Base-by-base conservation (phyloP, 2,113 vertebrate genomes). In the Lophura nycthemera region DNA sequence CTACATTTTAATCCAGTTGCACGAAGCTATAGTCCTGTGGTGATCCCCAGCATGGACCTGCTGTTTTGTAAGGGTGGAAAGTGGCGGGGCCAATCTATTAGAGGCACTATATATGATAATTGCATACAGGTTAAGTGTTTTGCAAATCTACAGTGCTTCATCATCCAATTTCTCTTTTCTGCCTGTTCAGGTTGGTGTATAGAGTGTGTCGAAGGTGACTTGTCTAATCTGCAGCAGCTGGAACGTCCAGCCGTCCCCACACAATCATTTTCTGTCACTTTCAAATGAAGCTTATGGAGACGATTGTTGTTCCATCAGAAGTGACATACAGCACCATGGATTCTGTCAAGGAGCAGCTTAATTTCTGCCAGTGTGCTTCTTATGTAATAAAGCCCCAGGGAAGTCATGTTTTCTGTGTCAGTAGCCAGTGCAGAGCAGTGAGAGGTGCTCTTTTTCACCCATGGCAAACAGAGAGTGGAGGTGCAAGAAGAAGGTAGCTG, bases 91-190 rank as follows among this genome's bases (percentile, higher is more conserved):
- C 54, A 78, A 67, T 88, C 91, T 91, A 70, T 63, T 69, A 25
- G 83, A 94, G 66, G 66, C 86, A 83, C 83, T 96, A 45, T 82
- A 83, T 79, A 75, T 77, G 92, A 83, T 96, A 93, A 97, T 81
- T 95, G 74, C 47, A 30, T 17, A 38, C 89, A 95, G 92, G 94
- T 94, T 95, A 96, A 97, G 88, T 93, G 92, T 85, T 92, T 90
- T 93, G 86, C 86, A 96, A 95, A 97, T 96, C 85, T 95, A 74
- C 63, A 66, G 80, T 82, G 69, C 69, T 96, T 91, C 88, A 90
- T 96, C 89, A 90, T 71, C 65, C 30, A 18, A 85, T 93, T 92
- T 42, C 61, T 45, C 90, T 91, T 85, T 73, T 52, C 50, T 1
- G 1, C 73, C 82, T 0, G 0, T 78, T 92, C 74, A 92, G 47